Percentiles rank a stretch among this genome's conserved stretches.
Conservation (phyloP, 2,113 vertebrate genomes). For the Thalassoma bifasciatum region DNA sequence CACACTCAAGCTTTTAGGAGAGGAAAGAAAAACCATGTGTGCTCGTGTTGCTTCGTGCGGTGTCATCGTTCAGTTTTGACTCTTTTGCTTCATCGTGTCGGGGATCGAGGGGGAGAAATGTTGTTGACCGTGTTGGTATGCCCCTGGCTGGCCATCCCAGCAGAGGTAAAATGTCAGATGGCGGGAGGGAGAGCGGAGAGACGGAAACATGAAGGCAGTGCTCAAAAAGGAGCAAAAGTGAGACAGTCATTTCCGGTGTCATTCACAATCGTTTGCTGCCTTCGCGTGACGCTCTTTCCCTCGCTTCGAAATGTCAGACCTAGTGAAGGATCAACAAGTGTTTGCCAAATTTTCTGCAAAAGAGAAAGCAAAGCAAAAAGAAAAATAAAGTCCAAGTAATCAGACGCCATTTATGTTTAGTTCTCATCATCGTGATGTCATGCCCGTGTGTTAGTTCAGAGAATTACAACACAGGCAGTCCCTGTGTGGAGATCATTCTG, state of each 20-base stretch:
- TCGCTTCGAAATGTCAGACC: slow-evolving; percentile 6
- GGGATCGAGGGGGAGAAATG: slow-evolving; percentile 20
- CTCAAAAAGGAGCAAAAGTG: slow-evolving; percentile 11
- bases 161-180: slow-evolving; percentile 40
- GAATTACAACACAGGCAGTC: slow-evolving; percentile 54
- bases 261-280: slow-evolving; percentile 56
- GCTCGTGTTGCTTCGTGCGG: slow-evolving; percentile 18
- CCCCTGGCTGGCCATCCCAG: slow-evolving; percentile 23
- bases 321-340: slow-evolving; percentile 25
- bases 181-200: neutral
- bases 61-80: slow-evolving; percentile 14
- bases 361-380: slow-evolving; percentile 30
- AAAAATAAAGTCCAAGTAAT: slow-evolving; percentile 35
- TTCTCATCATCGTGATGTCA: slow-evolving; percentile 42
- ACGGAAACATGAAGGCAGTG: slow-evolving; percentile 29
- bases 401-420: slow-evolving; percentile 41
- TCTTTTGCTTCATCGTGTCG: slow-evolving; percentile 16
- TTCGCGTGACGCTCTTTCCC: slow-evolving; percentile 13
- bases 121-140: slow-evolving; percentile 54
- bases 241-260: slow-evolving; percentile 37
- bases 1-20: slow-evolving; percentile 14
- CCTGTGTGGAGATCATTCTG: slow-evolving; percentile 43
- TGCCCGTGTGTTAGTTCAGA: slow-evolving; percentile 48
- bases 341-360: slow-evolving; percentile 47
- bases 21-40: neutral